Evolutionary conservation across 1,140 invertebrate genomes (phyloP).

Genomic region (Nymphalis io): DNA sequence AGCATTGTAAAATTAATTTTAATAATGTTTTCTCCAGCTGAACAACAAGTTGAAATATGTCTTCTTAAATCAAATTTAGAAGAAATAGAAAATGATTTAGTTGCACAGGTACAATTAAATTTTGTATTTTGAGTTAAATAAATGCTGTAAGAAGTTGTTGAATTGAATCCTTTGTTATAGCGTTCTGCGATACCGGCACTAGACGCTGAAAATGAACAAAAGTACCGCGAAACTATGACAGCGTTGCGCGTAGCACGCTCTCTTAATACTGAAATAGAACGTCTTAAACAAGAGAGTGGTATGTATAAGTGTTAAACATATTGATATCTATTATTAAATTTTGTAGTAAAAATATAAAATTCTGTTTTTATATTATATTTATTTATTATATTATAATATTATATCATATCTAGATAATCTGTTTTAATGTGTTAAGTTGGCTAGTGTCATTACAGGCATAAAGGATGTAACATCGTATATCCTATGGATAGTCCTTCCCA

Average conservation of each 20-base stretch:
- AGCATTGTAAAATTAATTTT: not conserved
- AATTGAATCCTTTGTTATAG: slow-evolving; percentile 37
- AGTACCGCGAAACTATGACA: slow-evolving; percentile 54
- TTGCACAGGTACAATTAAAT: slow-evolving; percentile 51
- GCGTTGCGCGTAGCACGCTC: slow-evolving; percentile 50
- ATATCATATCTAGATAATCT: too few species aligned
- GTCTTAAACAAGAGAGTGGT: slow-evolving; percentile 59
- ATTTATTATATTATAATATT: too few species aligned
- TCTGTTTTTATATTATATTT: not conserved
- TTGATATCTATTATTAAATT: not conserved
- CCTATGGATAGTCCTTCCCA: too few species aligned
- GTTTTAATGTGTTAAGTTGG: too few species aligned
- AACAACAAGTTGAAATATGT: slow-evolving; percentile 68
- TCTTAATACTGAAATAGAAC: slow-evolving; percentile 53
- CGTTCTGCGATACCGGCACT: slow-evolving; percentile 52
- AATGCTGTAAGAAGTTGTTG: too few species aligned
- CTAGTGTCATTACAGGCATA: too few species aligned
- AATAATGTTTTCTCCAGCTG: slow-evolving; percentile 59
- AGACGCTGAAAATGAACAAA: slow-evolving; percentile 60
- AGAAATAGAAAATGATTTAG: slow-evolving; percentile 62
- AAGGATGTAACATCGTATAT: too few species aligned
- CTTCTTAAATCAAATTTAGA: slow-evolving; percentile 62
- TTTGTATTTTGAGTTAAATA: not conserved
- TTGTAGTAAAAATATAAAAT: not conserved
- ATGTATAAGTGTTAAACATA: not conserved